Base-by-base conservation (phyloP, 2,888 invertebrate species). In the Coecobrya sp. region DNA sequence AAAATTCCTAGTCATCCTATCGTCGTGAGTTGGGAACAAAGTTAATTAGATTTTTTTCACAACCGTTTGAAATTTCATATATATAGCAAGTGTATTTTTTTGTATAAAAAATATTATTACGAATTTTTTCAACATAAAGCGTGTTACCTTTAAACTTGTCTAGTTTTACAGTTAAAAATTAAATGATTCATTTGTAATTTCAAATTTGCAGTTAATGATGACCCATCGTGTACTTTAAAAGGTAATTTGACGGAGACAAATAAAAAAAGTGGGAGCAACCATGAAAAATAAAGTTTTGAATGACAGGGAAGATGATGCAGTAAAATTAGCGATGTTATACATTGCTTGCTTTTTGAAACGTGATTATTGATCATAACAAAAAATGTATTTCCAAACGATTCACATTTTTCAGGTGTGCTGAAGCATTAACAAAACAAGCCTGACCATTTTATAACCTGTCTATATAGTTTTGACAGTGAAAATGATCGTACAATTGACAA, bases 41-140 rank as follows among this genome's bases (percentile, higher is more conserved):
- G 82, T 55, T 82, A 82, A 82, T 84, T 84, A 76, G 36, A 45
- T 49, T 76, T 76, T 45, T 59, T 65, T 84, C 62, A 84, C n/a
- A 81, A 81, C 30, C 16, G n/a, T 30, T 62, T 42, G 36, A 59
- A 36, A 19, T 11, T 81, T 19, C 25, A 55, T 30, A 13, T 59
- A 16, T 52, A 49, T 7, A 73, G 42, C 22, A 73, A 73, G 36
- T 73, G 73, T n/a, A 36, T 36, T 36, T 36, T 68, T 30, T 68
- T n/a, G 5, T 13, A 3, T 10, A 30, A n/a, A 52, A 81, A 81
- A 22, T 5, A n/a, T n/a, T n/a, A 59, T 4, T 19, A 59, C 8
- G 55, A 25, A 49, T 45, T 1, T 70, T 25, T 25, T 49, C 49
- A 19, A 16, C 25, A 25, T 42, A 52, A 79, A 79, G 16, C 52